Percentiles rank a stretch among this genome's conserved stretches.
Evolutionary conservation across 2,888 invertebrate species (phyloP).

Genomic region (Ceriagrion tenellum): DNA sequence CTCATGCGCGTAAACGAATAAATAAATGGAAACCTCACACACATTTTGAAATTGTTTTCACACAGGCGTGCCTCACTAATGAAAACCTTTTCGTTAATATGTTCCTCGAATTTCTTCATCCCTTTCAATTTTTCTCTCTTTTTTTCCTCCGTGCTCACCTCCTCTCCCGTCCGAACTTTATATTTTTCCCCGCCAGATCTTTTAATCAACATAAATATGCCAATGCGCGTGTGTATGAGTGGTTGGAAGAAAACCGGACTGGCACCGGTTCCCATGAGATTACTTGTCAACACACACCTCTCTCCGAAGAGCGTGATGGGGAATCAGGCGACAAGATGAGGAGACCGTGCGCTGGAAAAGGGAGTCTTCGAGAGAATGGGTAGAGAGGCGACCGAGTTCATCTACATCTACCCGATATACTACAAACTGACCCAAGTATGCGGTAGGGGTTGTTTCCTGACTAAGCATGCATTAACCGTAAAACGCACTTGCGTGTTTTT

Average conservation of each 20-base stretch:
- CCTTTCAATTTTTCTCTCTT: neutral
- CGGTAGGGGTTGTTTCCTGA: no score
- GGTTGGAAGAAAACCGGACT: neutral
- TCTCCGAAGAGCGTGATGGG: neutral
- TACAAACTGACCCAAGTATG: no score
- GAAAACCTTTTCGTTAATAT: neutral
- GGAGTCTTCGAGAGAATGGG: neutral
- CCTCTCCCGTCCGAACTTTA: neutral
- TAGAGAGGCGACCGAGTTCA: neutral
- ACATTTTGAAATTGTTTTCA: constrained; percentile 36
- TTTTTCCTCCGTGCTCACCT: neutral
- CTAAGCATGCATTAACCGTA: no score
- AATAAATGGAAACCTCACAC: neutral
- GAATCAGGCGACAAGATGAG: neutral
- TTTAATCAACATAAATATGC: constrained; percentile 34
- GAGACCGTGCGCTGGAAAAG: neutral
- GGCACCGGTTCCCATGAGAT: neutral
- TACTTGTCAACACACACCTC: constrained; percentile 13
- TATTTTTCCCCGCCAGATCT: neutral
- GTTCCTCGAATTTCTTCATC: neutral
- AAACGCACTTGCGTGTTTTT: no score
- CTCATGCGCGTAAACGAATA: neutral
- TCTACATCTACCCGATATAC: neutral
- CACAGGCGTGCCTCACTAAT: neutral
- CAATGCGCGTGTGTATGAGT: neutral